These are phyloP conservation scores for Psittacula echo DNA, from an alignment of 2,797 vertebrate species.

Conservation along the genomic window DNA sequence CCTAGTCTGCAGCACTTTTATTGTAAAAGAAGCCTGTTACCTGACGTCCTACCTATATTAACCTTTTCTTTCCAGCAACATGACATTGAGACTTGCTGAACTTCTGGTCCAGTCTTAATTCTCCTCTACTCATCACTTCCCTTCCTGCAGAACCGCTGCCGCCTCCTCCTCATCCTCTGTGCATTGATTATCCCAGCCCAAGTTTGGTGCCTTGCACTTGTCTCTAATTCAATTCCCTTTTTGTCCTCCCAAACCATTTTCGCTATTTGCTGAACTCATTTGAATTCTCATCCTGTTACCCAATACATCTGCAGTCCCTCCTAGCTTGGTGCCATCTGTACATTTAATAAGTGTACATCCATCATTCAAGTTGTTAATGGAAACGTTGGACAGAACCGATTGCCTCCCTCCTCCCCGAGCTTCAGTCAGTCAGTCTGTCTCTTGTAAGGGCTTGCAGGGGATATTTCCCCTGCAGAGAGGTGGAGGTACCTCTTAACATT, in stretches of 20 bases:
- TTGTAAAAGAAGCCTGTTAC: background rate
- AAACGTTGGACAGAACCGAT: background rate
- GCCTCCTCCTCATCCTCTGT: background rate
- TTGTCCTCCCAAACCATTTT: rapidly evolving
- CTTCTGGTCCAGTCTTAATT: background rate
- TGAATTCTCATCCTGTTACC: slow-evolving; percentile 11
- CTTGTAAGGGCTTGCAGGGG: background rate
- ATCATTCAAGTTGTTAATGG: background rate
- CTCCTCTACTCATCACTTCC: background rate
- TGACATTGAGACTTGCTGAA: background rate
- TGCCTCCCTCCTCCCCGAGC: background rate
- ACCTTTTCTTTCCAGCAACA: background rate
- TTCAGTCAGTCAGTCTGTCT: background rate
- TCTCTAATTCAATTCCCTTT: background rate
- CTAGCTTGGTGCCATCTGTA: background rate
- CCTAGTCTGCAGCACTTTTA: background rate
- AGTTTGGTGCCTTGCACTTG: background rate
- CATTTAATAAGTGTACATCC: background rate
- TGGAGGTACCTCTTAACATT: background rate
- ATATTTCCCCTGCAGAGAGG: background rate
- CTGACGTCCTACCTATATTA: background rate
- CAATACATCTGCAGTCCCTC: slow-evolving; percentile 1
- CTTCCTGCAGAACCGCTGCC: background rate
- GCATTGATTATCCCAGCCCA: background rate
- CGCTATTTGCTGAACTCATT: background rate